These are phyloP conservation scores for Chionodraco myersi DNA, from an alignment of 2,113 vertebrate species.

Conservation along the genomic window DNA sequence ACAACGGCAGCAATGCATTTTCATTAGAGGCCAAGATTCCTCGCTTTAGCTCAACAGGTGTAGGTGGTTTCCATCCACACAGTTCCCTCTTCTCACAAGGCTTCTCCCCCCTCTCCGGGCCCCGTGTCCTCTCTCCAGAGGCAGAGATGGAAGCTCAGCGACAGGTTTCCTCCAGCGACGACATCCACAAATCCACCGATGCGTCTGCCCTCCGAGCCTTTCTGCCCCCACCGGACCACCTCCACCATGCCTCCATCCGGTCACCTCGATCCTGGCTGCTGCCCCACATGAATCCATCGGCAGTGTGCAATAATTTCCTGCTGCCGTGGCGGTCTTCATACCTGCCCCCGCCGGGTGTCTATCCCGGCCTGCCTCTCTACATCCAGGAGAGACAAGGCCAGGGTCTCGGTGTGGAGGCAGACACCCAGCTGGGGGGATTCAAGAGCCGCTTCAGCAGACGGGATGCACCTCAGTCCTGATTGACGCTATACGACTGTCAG, in stretches of 20 bases:
- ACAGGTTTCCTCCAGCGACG: constrained; percentile 60
- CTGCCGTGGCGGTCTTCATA: constrained; percentile 67
- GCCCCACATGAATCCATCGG: constrained; percentile 34
- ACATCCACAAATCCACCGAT: constrained; percentile 7
- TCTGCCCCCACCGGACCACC: background rate
- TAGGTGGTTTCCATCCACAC: constrained; percentile 2
- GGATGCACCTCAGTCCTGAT: constrained; percentile 48
- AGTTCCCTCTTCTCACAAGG: constrained; percentile 1
- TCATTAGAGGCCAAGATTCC: background rate
- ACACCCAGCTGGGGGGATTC: constrained; percentile 23
- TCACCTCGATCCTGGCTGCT: constrained; percentile 54
- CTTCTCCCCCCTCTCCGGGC: background rate
- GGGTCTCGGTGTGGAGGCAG: constrained; percentile 23
- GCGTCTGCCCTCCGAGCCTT: background rate
- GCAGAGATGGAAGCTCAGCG: constrained; percentile 36
- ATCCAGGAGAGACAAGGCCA: constrained; percentile 33
- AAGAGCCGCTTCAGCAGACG: constrained; percentile 39
- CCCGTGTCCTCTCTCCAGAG: constrained; percentile 21
- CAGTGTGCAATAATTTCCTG: constrained; percentile 41
- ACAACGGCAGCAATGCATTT: background rate
- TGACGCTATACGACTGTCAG: constrained; percentile 12
- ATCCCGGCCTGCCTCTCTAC: constrained; percentile 56
- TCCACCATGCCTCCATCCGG: constrained; percentile 13
- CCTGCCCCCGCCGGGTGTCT: constrained; percentile 40
- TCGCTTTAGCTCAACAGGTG: constrained; percentile 10